Percentiles rank a stretch among this genome's conserved stretches.
Evolutionary conservation across 35 echinoderm and acorn worm species (phyloP).

Genomic region (Diadema setosum): DNA sequence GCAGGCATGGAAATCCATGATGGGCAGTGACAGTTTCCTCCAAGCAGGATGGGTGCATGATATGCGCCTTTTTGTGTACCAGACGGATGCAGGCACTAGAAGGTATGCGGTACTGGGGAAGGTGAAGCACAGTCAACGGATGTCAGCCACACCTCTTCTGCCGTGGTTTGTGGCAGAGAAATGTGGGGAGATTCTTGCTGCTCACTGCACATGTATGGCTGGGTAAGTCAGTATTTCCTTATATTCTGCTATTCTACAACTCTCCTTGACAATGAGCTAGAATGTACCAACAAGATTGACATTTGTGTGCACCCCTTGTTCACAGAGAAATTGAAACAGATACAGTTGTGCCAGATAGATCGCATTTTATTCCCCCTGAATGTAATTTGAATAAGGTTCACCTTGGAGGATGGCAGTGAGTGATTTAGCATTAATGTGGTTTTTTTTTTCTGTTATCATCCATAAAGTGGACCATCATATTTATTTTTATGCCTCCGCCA

Average conservation of each 20-base stretch:
- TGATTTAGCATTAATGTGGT: background rate
- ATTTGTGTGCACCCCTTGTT: no score
- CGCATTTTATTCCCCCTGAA: no score
- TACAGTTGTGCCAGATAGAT: no score
- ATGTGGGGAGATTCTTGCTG: background rate
- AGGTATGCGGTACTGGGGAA: background rate
- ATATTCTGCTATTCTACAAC: no score
- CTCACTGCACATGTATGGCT: constrained; percentile 29
- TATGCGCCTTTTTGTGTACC: background rate
- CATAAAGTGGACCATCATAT: background rate
- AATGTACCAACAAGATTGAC: no score
- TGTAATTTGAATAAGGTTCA: background rate
- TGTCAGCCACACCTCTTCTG: constrained; percentile 16
- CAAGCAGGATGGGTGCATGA: background rate
- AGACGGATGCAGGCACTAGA: background rate
- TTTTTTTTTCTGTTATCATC: background rate
- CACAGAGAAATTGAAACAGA: no score
- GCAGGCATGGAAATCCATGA: constrained; percentile 28
- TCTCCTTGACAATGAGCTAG: no score
- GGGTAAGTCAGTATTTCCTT: constrained; percentile 9
- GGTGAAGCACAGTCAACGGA: constrained; percentile 35
- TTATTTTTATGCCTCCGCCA: no score
- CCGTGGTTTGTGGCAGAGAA: constrained; percentile 27
- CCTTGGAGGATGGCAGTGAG: background rate
- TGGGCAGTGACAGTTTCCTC: background rate